phyloP scores from a whole-genome alignment of 2,113 vertebrate species.

The Xenotilapia flavipinnis region DNA sequence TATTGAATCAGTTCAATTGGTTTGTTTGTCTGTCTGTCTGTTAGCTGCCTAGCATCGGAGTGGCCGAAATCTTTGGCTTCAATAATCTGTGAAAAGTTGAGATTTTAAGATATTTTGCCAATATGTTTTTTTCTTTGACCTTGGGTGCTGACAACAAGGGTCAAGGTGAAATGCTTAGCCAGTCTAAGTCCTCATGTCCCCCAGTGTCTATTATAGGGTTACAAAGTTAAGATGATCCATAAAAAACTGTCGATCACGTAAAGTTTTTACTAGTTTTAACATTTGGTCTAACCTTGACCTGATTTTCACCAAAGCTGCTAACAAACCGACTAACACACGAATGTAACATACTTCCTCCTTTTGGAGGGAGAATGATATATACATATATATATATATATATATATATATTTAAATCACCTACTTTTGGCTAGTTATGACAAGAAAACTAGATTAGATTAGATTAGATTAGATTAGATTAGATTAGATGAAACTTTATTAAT shows the following conservation, averaged over 20 bases:
- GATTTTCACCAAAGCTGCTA: neutral
- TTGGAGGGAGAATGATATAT: neutral
- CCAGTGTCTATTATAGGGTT: neutral
- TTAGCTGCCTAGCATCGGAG: fast-evolving
- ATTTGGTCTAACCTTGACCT: neutral
- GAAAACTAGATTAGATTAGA: too few species aligned
- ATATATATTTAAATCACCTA: neutral
- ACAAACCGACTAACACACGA: fast-evolving
- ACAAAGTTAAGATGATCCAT: neutral
- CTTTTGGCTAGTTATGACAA: neutral
- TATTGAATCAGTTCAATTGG: neutral
- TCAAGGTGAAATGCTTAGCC: neutral
- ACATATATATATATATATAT: neutral
- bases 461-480: too few species aligned
- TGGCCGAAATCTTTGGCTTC: neutral
- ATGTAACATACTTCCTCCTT: neutral
- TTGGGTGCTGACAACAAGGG: fast-evolving
- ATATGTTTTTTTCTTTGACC: neutral
- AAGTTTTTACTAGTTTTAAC: neutral
- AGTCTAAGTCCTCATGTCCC: neutral
- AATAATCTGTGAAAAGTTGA: neutral
- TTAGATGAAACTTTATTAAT: too few species aligned
- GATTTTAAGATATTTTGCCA: neutral
- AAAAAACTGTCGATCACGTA: fast-evolving
- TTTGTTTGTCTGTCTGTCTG: neutral